Evolutionary conservation across 2,888 invertebrate genomes (phyloP), one percentile per base, ranked within the genome.

Genomic region (Drosophila meridiana): DNA sequence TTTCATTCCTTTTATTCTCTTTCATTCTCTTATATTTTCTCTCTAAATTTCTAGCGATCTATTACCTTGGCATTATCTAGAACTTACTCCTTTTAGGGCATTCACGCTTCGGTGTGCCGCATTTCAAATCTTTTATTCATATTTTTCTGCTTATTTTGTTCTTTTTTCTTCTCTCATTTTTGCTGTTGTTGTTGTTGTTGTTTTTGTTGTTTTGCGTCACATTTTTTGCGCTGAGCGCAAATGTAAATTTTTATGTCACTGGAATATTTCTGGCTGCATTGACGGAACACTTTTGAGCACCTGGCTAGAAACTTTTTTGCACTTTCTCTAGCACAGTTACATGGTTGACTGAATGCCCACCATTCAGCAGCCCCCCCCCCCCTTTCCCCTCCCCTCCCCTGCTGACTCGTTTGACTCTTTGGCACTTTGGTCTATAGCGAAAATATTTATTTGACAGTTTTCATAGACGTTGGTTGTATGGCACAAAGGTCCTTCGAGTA

Each of bases 371-470:
- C 14, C 14, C 14, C 30, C 26, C 1, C 26, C 34, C 9, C 32
- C 11, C 11, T 3, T 7, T 6, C 5, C 14, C 40, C 1, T 14
- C 40, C 20, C 9, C 45, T 5, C 13, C 36, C 26, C 53, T 14
- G 36, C 53, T 14, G 38, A 8, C 38, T 55, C 9, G 38, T 42
- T 50, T 61, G 65, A 69, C 57, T 62, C 56, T 57, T 67, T 66
- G 67, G 61, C 66, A 63, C 69, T 73, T 63, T 73, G 64, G 71
- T 62, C 62, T 59, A 74, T 71, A 60, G 71, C 59, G 20, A 63
- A 82, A 80, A 83, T 83, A 78, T 86, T 84, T 84, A 80, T 87
- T 87, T 84, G 81, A 82, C 74, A 80, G 75, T 84, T 85, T 82
- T 78, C 73, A 75, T 76, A 72, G 82, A 74, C 78, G 50, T 11